Percentiles rank a stretch among this genome's conserved stretches.
phyloP scores from a whole-genome alignment of 1,140 invertebrate species.

The Phenacoccus solenopsis region DNA sequence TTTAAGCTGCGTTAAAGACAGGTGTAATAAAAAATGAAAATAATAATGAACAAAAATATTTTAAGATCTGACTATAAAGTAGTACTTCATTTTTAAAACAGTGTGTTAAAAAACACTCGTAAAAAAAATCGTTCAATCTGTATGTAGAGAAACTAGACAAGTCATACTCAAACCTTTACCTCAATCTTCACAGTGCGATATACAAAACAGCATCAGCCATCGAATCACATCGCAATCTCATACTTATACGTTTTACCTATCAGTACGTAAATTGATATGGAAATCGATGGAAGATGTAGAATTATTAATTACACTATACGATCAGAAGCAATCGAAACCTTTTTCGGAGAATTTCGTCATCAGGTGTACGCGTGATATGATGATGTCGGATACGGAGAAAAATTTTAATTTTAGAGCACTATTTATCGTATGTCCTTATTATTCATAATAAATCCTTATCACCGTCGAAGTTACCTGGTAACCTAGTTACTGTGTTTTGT shows the following conservation, averaged over 20 bases:
- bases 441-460: not conserved
- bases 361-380: conserved; percentile 58
- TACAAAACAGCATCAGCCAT: not conserved
- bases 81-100: too few species aligned
- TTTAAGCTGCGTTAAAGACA: too few species aligned
- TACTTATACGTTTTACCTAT: conserved; percentile 52
- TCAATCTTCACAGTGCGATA: not conserved
- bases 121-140: too few species aligned
- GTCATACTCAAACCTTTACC: too few species aligned
- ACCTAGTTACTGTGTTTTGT: conserved; percentile 15
- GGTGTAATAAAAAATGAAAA: too few species aligned
- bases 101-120: too few species aligned
- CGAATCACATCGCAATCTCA: conserved; percentile 32
- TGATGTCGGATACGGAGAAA: conserved; percentile 61
- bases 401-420: conserved; percentile 55
- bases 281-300: conserved; percentile 72
- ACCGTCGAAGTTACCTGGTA: not conserved
- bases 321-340: conserved; percentile 54
- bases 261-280: conserved; percentile 60
- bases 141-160: too few species aligned
- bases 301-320: conserved; percentile 65
- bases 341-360: conserved; percentile 75
- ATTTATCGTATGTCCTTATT: conserved; percentile 43
- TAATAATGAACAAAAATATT: too few species aligned
- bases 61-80: too few species aligned